Evolutionary conservation across 2,113 vertebrate species (phyloP), one percentile per base, ranked within the genome.

Genomic region (Corvus hawaiiensis): DNA sequence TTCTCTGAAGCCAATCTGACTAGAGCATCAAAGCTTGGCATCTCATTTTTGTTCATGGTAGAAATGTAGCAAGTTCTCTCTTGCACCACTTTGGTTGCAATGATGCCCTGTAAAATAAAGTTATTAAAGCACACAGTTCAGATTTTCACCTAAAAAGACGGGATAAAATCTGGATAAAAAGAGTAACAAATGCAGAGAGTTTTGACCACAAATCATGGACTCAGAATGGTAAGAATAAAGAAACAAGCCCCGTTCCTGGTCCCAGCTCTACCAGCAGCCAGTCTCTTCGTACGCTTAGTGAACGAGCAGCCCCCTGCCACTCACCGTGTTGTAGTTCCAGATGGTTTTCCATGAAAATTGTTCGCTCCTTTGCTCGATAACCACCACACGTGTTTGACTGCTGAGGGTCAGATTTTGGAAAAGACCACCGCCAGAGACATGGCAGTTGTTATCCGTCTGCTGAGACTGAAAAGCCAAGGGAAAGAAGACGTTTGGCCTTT

Each of bases 21-120:
- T 0, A 95, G 22, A 6, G 19, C 6, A 35, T 82, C 66, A 24
- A 94, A 69, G 20, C 1, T 26, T 10, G 89, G 93, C 14, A 90
- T 67, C 43, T 21, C 12, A 5, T 8, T 12, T n/a, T 15, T 90
- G 86, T 94, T n/a, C 82, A 95, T 93, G 32, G 10, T n/a, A 30
- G 97, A 91, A 62, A 98, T 46, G 16, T 97, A 80, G 92, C 98
- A 98, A 1, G 9, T 5, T 68, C 94, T 84, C 41, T 90, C 74
- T 33, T 46, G 14, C 27, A 87, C 33, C 44, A 97, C 2, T 88
- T 93, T 96, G 77, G 26, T 95, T 46, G 95, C 97, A 67, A 96
- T 83, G 7, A 93, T 78, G 27, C 94, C 96, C 98, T 98, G 89
- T 62, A 74, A 89, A 90, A 86, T 51, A 91, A 95, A 73, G 52